Evolutionary conservation across 2,888 invertebrate species (phyloP).

Genomic region (Leucophora obtusa): DNA sequence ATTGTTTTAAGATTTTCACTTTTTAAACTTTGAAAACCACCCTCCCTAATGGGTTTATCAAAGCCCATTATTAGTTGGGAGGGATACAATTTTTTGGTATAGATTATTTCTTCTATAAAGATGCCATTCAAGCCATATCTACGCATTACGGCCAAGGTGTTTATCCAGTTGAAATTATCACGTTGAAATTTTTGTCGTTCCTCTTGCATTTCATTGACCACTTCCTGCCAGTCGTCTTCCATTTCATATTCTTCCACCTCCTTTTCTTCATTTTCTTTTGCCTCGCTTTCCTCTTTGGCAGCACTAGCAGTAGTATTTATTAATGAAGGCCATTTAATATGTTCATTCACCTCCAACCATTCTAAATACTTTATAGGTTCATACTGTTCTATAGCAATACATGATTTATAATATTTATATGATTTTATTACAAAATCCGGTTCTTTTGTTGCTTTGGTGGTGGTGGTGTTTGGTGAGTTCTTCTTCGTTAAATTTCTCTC

Average conservation of each 20-base stretch:
- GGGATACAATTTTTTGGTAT: conserved; percentile 53
- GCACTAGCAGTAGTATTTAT: conserved; percentile 37
- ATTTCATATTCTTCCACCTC: background rate
- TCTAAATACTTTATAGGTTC: conserved; percentile 61
- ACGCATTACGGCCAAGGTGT: conserved; percentile 61
- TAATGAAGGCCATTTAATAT: conserved; percentile 64
- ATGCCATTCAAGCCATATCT: conserved; percentile 66
- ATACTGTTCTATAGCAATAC: conserved; percentile 56
- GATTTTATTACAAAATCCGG: conserved; percentile 58
- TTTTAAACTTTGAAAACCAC: conserved; percentile 60
- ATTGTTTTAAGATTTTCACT: conserved; percentile 40
- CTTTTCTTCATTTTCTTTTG: background rate
- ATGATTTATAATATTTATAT: conserved; percentile 63
- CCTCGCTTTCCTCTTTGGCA: background rate
- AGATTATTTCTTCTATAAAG: conserved; percentile 63
- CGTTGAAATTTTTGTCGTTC: background rate
- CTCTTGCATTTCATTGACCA: conserved; percentile 8
- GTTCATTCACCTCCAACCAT: conserved; percentile 64
- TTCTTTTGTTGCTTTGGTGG: conserved; percentile 28
- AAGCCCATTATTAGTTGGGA: conserved; percentile 54
- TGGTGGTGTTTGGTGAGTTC: conserved; percentile 16
- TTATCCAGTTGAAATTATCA: conserved; percentile 59
- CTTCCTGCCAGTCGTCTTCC: conserved; percentile 1
- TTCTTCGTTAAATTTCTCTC: conserved; percentile 45
- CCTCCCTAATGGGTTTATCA: conserved; percentile 61